Base-by-base conservation (phyloP, 2,797 vertebrate genomes). In the Pygocentrus nattereri region DNA sequence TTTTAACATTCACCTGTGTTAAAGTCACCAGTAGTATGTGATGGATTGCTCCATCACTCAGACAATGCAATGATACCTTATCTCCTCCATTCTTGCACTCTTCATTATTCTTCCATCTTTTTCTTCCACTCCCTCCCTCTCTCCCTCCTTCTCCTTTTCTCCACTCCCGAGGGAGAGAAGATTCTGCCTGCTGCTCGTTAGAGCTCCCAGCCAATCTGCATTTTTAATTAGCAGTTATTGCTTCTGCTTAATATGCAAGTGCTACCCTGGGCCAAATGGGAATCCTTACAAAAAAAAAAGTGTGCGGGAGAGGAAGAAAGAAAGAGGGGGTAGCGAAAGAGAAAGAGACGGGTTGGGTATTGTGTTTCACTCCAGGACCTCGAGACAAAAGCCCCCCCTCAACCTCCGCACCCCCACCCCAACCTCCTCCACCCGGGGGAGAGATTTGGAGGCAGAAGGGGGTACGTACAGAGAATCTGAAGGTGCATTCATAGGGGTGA, bases 141-240 rank as follows among this genome's bases (percentile, higher is more conserved):
- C 27, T 54, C 44, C 67, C 75, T 30, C 62, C 72, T 27, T 62
- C 47, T 75, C 69, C 79, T 27, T 74, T 61, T 77, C 38, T 23
- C 71, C 44, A 34, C 89, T 93, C 94, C 93, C 93, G 54, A 87
- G 93, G 92, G 94, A 93, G 84, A 91, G 90, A 91, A 93, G 92
- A 93, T 93, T 93, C 91, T 93, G 94, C 94, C 94, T 94, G 93
- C 93, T 94, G 94, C 95, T 95, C 94, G 93, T 95, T 95, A 95
- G 93, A 86, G 93, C 94, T 94, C 91, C 90, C 90, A 95, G 94
- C 93, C 94, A 95, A 95, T 95, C 94, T 95, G 94, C 94, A 95
- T 95, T 95, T 95, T 95, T 95, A 95, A 95, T 95, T 95, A 95
- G 95, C 93, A 91, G 94, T 95, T 95, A 95, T 95, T 95, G 94